A percentile compares a stretch with the other conserved stretches of the same genome.
These are phyloP conservation scores for Micropterix aruncella DNA, from an alignment of 2,888 invertebrate species.

Conservation along the genomic window DNA sequence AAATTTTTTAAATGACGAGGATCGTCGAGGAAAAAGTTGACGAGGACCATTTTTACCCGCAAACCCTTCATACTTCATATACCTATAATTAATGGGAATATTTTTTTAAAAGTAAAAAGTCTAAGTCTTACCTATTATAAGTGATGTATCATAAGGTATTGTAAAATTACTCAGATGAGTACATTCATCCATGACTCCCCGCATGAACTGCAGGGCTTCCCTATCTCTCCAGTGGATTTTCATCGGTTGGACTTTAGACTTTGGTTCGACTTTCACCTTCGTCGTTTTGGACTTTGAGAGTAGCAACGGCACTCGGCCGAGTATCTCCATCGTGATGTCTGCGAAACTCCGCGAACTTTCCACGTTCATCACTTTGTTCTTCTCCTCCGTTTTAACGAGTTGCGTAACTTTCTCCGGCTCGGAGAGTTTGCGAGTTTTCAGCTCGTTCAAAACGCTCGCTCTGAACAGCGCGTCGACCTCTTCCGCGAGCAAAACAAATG, in stretches of 20 bases:
- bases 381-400: constrained; percentile 12
- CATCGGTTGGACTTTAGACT: too few species aligned
- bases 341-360: constrained; percentile 25
- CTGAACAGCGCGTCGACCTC: neutral
- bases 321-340: constrained; percentile 26
- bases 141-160: constrained; percentile 70
- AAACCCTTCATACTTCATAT: too few species aligned
- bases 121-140: constrained; percentile 66
- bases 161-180: constrained; percentile 93
- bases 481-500: neutral
- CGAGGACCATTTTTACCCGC: too few species aligned
- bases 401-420: too few species aligned
- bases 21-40: too few species aligned
- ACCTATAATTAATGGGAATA: too few species aligned
- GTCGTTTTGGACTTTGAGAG: constrained; percentile 27
- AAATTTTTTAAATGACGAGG: too few species aligned
- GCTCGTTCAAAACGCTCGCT: neutral
- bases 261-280: too few species aligned
- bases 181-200: constrained; percentile 97
- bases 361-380: constrained; percentile 1
- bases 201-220: constrained; percentile 86
- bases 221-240: constrained; percentile 58
- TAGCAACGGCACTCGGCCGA: constrained; percentile 27
- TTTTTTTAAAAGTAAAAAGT: too few species aligned
- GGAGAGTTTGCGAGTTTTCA: too few species aligned